Evolutionary conservation across 2,797 vertebrate species (phyloP), one percentile per base, ranked within the genome.

Genomic region (Lutjanus campechanus): DNA sequence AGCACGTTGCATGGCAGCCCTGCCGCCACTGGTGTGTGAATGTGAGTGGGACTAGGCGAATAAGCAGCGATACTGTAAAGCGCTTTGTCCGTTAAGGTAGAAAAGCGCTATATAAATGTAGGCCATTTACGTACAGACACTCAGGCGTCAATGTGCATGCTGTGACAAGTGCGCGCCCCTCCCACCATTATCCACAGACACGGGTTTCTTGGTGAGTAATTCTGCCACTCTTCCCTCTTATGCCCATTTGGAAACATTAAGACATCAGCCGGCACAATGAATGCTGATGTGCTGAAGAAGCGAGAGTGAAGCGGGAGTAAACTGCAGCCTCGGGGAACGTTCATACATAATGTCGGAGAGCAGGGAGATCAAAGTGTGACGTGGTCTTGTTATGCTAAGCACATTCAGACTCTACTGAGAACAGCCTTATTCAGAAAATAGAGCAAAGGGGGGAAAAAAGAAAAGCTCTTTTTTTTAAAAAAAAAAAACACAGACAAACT

Each of bases 311-410:
- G 65, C n/a, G 46, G 50, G 69, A 77, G 66, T 69, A 76, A 87
- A 85, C 74, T 50, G 61, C 73, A 74, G 85, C 88, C 77, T 40
- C 41, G 0, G 83, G 84, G 73, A 83, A 81, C 44, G 25, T 68
- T 89, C 68, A 62, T 55, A 83, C 70, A 69, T 73, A 73, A 77
- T 53, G 67, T 83, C 5, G 25, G 71, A 73, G 73, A 82, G 71
- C 71, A 62, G 63, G 50, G 64, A 68, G 82, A 90, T 91, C 85
- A 89, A 87, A 91, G 80, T 78, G 76, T 77, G 85, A 90, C 46
- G 20, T 68, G 58, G 67, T 84, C 76, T 84, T 76, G 51, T 82
- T 81, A 77, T 76, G 79, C 79, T 56, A 61, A 76, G 69, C 89
- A 84, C 87, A 84, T 69, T 79, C 50, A 76, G 64, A 83, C 56